A percentile compares a stretch with the other conserved stretches of the same genome.
These are phyloP conservation scores for Phoenoteleia sp. DNA, from an alignment of 2,888 invertebrate species.

Conservation along the genomic window DNA sequence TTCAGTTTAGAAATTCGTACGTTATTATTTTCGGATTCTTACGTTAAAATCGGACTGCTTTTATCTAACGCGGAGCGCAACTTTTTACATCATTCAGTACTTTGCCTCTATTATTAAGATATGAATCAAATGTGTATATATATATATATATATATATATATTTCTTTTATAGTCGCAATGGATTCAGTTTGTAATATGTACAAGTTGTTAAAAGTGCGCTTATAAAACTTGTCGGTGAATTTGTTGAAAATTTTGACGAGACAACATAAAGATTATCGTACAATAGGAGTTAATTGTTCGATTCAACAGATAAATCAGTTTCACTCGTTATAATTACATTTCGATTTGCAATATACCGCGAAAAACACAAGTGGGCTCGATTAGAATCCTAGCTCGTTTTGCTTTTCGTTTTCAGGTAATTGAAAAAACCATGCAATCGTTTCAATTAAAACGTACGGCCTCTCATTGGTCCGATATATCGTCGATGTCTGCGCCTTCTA, in stretches of 20 bases:
- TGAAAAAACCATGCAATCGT: background rate
- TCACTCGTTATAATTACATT: slow-evolving; percentile 18
- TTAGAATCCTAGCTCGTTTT: slow-evolving; percentile 27
- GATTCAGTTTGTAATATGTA: slow-evolving; percentile 39
- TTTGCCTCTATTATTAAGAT: slow-evolving; percentile 49
- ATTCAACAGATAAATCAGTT: background rate
- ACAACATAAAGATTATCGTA: slow-evolving; percentile 25
- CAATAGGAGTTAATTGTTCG: slow-evolving; percentile 6
- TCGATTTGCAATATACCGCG: slow-evolving; percentile 19
- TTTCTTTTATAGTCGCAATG: background rate
- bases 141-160: background rate
- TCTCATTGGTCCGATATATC: background rate
- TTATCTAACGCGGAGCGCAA: slow-evolving; percentile 17
- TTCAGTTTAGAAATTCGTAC: slow-evolving; percentile 40
- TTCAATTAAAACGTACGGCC: background rate
- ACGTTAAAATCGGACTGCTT: slow-evolving; percentile 10
- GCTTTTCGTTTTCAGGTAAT: background rate
- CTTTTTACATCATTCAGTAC: slow-evolving; percentile 51
- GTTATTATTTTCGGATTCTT: slow-evolving; percentile 2
- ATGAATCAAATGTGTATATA: slow-evolving; percentile 44
- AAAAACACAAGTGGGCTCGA: slow-evolving; percentile 46
- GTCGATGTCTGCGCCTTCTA: background rate
- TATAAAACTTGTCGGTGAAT: slow-evolving; percentile 35
- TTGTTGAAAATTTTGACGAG: slow-evolving; percentile 41
- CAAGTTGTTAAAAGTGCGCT: slow-evolving; percentile 27